A percentile compares a stretch with the other conserved stretches of the same genome.
phyloP scores from a whole-genome alignment of 2,113 vertebrate genomes.

The Lampris incognitus region DNA sequence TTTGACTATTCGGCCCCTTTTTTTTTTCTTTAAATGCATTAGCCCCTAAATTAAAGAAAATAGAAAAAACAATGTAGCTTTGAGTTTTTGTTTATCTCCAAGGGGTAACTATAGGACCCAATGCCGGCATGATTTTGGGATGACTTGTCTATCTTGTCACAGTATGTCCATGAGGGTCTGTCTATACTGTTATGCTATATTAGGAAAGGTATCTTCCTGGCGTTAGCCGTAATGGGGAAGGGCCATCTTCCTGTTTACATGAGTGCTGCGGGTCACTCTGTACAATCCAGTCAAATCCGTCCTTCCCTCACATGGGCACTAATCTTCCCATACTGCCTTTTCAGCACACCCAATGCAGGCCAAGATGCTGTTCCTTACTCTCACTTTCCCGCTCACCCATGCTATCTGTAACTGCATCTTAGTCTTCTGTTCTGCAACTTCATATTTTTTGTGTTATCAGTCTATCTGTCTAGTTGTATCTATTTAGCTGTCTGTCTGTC shows the following conservation, averaged over 20 bases:
- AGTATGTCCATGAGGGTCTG: background rate
- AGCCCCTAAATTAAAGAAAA: no score
- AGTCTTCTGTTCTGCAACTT: background rate
- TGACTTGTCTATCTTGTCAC: background rate
- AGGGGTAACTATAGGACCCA: no score
- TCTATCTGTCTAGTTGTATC: constrained; percentile 9
- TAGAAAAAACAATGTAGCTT: no score
- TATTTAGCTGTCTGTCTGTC: background rate
- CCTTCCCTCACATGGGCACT: constrained; percentile 68
- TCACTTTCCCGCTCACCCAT: background rate
- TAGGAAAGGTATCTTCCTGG: background rate
- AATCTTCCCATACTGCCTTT: constrained; percentile 76
- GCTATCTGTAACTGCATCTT: constrained; percentile 12
- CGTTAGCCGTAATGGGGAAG: constrained; percentile 11
- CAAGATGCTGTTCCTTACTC: constrained; percentile 17
- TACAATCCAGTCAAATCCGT: constrained; percentile 75
- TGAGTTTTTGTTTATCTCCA: no score
- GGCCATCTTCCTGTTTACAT: constrained; percentile 69
- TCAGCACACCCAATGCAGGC: constrained; percentile 48
- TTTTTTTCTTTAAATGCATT: no score
- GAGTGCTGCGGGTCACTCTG: constrained; percentile 65
- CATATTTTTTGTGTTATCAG: background rate
- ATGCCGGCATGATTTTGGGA: background rate
- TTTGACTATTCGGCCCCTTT: no score
- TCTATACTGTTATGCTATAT: background rate